A percentile compares a stretch with the other conserved stretches of the same genome.
Evolutionary conservation across 53 echinoderm and acorn worm genomes (phyloP).

Genomic region (Henricia sp.): DNA sequence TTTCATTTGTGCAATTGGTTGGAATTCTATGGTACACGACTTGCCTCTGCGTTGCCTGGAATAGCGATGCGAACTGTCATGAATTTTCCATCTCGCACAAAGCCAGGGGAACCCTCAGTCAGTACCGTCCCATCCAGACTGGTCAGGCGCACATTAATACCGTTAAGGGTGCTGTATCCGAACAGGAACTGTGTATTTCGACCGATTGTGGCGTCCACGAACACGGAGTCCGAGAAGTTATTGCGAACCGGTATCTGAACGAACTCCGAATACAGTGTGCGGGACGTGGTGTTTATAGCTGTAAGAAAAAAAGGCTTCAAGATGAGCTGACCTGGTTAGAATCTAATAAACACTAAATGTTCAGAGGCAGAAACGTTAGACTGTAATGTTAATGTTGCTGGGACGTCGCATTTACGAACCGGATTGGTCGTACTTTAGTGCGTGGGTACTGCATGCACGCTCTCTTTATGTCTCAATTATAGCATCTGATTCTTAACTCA

Average conservation of each 20-base stretch:
- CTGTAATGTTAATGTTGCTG: too few relatives aligned
- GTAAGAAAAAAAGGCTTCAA: not conserved
- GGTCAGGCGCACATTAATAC: slow-evolving; percentile 34
- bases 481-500: too few relatives aligned
- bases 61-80: slow-evolving; percentile 31
- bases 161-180: not conserved
- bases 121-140: slow-evolving; percentile 38
- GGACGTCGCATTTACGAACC: too few relatives aligned
- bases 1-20: too few relatives aligned
- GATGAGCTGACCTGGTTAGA: too few relatives aligned
- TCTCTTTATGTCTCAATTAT: too few relatives aligned
- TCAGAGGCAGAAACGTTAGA: too few relatives aligned
- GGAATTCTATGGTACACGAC: not conserved
- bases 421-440: too few relatives aligned
- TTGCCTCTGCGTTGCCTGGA: slow-evolving; percentile 48
- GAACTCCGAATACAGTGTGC: slow-evolving; percentile 46
- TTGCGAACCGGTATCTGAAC: slow-evolving; percentile 20
- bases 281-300: slow-evolving; percentile 9
- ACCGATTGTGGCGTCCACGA: slow-evolving; percentile 53
- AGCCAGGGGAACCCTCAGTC: slow-evolving; percentile 6
- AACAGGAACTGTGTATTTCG: slow-evolving; percentile 61
- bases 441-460: too few relatives aligned
- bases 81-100: slow-evolving; percentile 1
- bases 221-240: slow-evolving; percentile 11
- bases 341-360: too few relatives aligned